Evolutionary conservation across 2,113 vertebrate species (phyloP).

Genomic region (Lycaon pictus): DNA sequence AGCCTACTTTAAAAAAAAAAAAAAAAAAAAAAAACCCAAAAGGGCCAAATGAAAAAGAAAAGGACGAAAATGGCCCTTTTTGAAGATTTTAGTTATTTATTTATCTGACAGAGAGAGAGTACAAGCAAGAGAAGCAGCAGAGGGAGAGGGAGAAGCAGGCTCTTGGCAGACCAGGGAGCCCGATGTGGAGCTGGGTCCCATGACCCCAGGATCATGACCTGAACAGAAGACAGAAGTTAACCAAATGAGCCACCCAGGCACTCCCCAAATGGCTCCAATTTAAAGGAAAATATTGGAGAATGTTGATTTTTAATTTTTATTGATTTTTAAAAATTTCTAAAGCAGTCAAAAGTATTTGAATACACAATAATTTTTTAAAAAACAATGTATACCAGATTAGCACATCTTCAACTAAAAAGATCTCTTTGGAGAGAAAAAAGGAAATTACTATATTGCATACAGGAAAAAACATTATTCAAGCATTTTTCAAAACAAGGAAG

Average conservation of each 20-base stretch:
- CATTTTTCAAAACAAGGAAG: constrained; percentile 52
- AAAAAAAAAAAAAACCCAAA: too few relatives aligned
- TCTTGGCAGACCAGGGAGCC: too few relatives aligned
- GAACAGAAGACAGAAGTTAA: too few relatives aligned
- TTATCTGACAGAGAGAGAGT: too few relatives aligned
- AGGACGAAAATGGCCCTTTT: too few relatives aligned
- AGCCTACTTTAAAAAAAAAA: neutral
- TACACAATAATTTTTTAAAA: neutral
- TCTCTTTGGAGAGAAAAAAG: neutral
- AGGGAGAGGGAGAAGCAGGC: too few relatives aligned
- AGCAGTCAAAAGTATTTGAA: constrained; percentile 16
- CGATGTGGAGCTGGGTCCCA: too few relatives aligned
- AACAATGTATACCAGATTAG: neutral
- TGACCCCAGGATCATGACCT: too few relatives aligned
- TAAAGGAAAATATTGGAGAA: neutral
- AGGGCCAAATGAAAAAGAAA: too few relatives aligned
- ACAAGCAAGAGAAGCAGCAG: too few relatives aligned
- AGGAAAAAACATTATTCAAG: neutral
- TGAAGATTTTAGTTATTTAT: too few relatives aligned
- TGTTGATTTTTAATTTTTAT: neutral
- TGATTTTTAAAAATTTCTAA: constrained; percentile 13
- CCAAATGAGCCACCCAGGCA: too few relatives aligned
- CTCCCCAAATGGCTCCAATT: neutral
- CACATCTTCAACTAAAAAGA: neutral
- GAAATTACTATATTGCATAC: neutral